These are phyloP conservation scores for Archips crataeganus DNA, from an alignment of 2,888 invertebrate species.

Conservation along the genomic window DNA sequence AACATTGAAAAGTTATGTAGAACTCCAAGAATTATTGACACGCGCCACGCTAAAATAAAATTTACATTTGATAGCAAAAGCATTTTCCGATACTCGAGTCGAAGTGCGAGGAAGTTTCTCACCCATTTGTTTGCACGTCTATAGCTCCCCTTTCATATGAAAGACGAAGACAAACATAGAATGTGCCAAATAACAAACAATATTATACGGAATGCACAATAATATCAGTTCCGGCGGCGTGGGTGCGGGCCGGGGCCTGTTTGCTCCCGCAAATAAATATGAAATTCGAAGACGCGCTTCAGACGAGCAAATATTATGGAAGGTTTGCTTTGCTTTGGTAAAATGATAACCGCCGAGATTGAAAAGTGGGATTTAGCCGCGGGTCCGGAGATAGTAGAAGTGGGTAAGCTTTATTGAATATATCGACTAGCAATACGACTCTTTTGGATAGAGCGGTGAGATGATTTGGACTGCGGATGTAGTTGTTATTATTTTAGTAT, in stretches of 20 bases:
- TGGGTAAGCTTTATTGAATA: slow-evolving; percentile 58
- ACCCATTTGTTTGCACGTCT: slow-evolving; percentile 80
- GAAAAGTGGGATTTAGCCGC: slow-evolving; percentile 80
- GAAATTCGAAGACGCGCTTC: slow-evolving; percentile 83
- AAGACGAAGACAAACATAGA: slow-evolving; percentile 85
- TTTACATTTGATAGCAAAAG: slow-evolving; percentile 72
- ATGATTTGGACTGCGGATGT: background rate
- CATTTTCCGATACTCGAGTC: slow-evolving; percentile 74
- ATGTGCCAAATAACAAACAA: slow-evolving; percentile 86
- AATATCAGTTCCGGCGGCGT: slow-evolving; percentile 85
- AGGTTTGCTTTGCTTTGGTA: slow-evolving; percentile 84
- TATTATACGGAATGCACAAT: slow-evolving; percentile 87
- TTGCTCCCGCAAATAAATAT: slow-evolving; percentile 85
- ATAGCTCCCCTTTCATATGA: slow-evolving; percentile 85
- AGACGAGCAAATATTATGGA: slow-evolving; percentile 81
- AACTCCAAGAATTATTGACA: background rate
- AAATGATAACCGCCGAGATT: slow-evolving; percentile 85
- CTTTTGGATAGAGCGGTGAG: slow-evolving; percentile 11
- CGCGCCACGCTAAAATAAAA: slow-evolving; percentile 59
- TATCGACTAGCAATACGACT: slow-evolving; percentile 39
- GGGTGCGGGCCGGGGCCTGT: slow-evolving; percentile 67
- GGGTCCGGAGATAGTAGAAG: slow-evolving; percentile 61
- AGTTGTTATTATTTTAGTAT: background rate
- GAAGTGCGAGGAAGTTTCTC: slow-evolving; percentile 71
- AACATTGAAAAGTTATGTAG: background rate